A percentile compares a stretch with the other conserved stretches of the same genome.
Evolutionary conservation across 2,113 vertebrate genomes (phyloP).

Genomic region (Notothenia coriiceps): DNA sequence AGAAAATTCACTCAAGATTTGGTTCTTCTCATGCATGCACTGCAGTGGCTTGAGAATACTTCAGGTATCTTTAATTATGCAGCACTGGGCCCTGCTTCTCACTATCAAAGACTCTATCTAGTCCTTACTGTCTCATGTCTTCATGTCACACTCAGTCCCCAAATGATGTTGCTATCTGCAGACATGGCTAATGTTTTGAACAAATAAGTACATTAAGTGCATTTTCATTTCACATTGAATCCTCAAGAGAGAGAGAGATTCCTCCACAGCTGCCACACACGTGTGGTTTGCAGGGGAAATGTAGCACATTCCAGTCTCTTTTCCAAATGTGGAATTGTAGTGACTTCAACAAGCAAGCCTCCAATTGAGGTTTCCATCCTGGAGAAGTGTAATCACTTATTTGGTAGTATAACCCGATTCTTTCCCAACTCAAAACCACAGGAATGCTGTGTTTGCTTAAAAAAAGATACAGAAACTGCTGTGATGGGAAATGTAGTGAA

Average conservation of each 20-base stretch:
- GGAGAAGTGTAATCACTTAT: slow-evolving; percentile 67
- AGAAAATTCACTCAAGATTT: slow-evolving; percentile 45
- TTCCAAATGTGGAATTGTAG: slow-evolving; percentile 66
- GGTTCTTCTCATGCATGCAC: slow-evolving; percentile 52
- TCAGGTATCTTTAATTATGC: slow-evolving; percentile 67
- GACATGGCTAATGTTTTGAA: slow-evolving; percentile 8
- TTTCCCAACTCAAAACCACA: slow-evolving; percentile 69
- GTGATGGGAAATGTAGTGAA: slow-evolving; percentile 6
- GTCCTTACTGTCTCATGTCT: slow-evolving; percentile 2
- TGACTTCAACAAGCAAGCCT: slow-evolving; percentile 76
- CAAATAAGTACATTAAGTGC: slow-evolving; percentile 37
- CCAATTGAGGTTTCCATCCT: slow-evolving; percentile 76
- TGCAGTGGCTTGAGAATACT: slow-evolving; percentile 50
- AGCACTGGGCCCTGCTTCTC: slow-evolving; percentile 37
- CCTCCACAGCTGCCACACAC: slow-evolving; percentile 58
- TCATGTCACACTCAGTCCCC: slow-evolving; percentile 13
- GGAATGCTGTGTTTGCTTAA: slow-evolving; percentile 70
- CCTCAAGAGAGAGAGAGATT: slow-evolving; percentile 32
- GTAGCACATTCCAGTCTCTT: slow-evolving; percentile 42
- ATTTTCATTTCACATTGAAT: slow-evolving; percentile 53
- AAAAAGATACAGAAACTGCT: slow-evolving; percentile 43
- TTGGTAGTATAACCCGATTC: slow-evolving; percentile 59
- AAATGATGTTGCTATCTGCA: background rate
- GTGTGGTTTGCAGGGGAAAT: slow-evolving; percentile 39
- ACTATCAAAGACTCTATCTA: slow-evolving; percentile 40